phyloP scores from a whole-genome alignment of 1,140 invertebrate species.

The Solen grandis region DNA sequence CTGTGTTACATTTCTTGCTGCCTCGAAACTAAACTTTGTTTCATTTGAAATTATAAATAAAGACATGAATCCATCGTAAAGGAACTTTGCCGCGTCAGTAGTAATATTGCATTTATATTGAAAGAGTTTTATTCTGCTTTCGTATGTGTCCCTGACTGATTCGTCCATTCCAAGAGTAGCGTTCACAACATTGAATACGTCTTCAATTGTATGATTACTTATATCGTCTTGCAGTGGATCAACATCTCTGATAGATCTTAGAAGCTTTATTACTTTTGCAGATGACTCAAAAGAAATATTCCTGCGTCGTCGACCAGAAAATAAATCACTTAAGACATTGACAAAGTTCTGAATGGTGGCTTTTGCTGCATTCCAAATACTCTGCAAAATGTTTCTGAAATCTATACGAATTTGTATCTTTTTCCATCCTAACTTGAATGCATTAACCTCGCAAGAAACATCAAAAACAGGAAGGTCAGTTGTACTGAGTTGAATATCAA shows the following conservation, averaged over 20 bases:
- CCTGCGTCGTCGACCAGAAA: constrained; percentile 17
- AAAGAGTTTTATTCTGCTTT: constrained; percentile 1
- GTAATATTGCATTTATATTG: constrained; percentile 22
- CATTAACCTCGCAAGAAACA: constrained; percentile 52
- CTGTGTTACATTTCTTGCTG: neutral
- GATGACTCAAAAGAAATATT: neutral
- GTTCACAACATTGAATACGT: neutral
- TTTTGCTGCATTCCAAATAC: constrained; percentile 44
- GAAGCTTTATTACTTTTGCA: too few relatives aligned
- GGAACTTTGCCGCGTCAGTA: neutral
- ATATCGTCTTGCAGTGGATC: too few relatives aligned
- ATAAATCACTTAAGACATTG: neutral
- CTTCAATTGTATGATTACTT: neutral
- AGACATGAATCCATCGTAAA: constrained; percentile 4
- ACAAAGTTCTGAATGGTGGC: constrained; percentile 27
- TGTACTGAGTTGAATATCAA: constrained; percentile 43
- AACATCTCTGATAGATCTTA: too few relatives aligned
- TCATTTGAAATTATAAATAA: constrained; percentile 12
- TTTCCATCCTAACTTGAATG: constrained; percentile 38
- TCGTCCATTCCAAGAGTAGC: neutral
- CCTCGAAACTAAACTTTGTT: neutral
- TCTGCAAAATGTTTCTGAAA: constrained; percentile 49
- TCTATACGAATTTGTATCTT: constrained; percentile 25
- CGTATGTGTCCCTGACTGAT: neutral
- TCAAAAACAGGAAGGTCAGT: constrained; percentile 35